Conservation (phyloP, 2,113 vertebrate species). For the Oncorhynchus masou region DNA sequence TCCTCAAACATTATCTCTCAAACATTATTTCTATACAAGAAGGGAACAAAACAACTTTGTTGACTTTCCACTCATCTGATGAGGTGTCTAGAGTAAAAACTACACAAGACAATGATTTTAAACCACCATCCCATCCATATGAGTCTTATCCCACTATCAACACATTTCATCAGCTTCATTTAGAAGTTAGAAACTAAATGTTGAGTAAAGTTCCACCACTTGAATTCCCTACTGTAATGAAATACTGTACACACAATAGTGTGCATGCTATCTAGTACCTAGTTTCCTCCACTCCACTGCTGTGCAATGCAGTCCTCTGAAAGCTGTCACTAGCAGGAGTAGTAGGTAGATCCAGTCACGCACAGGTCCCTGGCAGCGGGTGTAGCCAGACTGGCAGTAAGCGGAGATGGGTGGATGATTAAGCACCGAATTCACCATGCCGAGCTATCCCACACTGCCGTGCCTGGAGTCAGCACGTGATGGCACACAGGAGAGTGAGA, state of each 20-base stretch:
- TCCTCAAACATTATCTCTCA: too few species aligned
- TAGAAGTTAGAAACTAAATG: not conserved
- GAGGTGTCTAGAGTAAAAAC: not conserved
- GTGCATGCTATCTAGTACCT: slow-evolving; percentile 28
- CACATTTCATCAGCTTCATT: not conserved
- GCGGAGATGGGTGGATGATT: slow-evolving; percentile 19
- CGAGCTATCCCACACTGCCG: slow-evolving; percentile 25
- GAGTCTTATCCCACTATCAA: not conserved
- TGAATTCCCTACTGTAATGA: too few species aligned
- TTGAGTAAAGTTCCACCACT: not conserved
- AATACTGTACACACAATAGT: too few species aligned
- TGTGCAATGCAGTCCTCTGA: not conserved
- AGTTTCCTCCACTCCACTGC: not conserved
- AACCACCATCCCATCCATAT: too few species aligned
- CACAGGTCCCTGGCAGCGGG: not conserved
- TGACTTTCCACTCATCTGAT: too few species aligned
- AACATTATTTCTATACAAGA: too few species aligned
- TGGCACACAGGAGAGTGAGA: slow-evolving; percentile 20
- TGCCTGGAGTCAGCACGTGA: slow-evolving; percentile 45
- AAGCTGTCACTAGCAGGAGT: not conserved
- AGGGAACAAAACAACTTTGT: too few species aligned
- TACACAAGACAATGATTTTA: not conserved
- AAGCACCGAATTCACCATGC: slow-evolving; percentile 15
- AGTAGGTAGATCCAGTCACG: not conserved
- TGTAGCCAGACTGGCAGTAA: slow-evolving; percentile 15